Evolutionary conservation across 35 echinoderm and acorn worm genomes (phyloP), one percentile per base, ranked within the genome.

Genomic region (Apostichopus parvimensis): DNA sequence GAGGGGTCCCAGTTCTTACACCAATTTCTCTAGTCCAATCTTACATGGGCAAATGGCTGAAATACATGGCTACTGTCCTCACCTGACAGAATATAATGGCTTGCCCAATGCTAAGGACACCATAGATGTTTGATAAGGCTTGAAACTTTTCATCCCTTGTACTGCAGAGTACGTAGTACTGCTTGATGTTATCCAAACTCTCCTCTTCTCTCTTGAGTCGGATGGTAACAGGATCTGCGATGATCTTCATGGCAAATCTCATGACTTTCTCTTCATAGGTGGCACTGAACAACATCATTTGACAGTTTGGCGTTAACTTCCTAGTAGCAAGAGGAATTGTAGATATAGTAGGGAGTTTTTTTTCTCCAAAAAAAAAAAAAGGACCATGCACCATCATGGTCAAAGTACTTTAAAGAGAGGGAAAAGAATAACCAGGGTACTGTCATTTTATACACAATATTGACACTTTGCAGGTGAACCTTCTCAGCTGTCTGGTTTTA

Each of bases 241-340:
- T 91, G 52, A 99, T 89, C 34, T 86, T 93, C 56, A 94, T 26
- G 25, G 97, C 97, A 91, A 99, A 99, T 61, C 89, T 94, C 93
- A 99, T 99, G 13, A 99, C 97, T 2, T 82, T 77, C n/a, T 99
- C 95, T 53, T 99, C 97, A 80, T 99, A 99, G 13, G 97, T 99
- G 62, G 97, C 97, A 4, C 95, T 96, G 86, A 99, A 99, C 95
- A 99, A 94, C 97, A 99, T 99, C 97, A 96, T 99, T 57, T 99
- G 97, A 64, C 97, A 99, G 13, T 88, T 61, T 8, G 77, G 23
- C 15, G 86, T 82, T 52, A 99, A 92, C 54, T 94, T 96, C 90
- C 97, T 99, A 23, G 20, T 61, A 12, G 58, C 7, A 61, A 61
- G 58, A 61, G 12, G 12, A 61, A 45, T 45, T 45, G 34, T 45